Evolutionary conservation across 2,888 invertebrate species (phyloP), one percentile per base, ranked within the genome.

Genomic region (Lutraria lutraria): DNA sequence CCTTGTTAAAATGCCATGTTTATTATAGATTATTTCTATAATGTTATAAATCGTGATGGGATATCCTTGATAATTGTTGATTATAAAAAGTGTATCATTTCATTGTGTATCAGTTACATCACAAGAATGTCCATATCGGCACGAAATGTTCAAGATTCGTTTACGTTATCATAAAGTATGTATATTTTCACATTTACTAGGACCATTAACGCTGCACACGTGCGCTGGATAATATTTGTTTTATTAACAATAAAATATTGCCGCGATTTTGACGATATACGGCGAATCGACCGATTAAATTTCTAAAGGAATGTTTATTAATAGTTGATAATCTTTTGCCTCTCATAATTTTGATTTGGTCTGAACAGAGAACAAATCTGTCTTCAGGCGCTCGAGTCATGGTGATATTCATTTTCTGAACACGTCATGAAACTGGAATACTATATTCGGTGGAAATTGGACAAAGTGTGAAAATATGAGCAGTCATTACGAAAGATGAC

Each of bases 241-340:
- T 76, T 76, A 76, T 76, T 19, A 76, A 76, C 76, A 76, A 76
- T 76, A 76, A 76, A 72, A 34, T 31, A 76, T 34, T 76, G 10
- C 34, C 16, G 15, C 19, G 76, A 76, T 76, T 31, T 76, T 76
- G 34, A 34, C 34, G 76, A 76, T 76, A 76, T 76, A 76, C 76
- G 29, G 29, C 34, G 34, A 76, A 34, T 12, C 19, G 19, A 34
- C 34, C 34, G 19, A 31, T 76, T 16, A 76, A 31, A 34, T 76
- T 76, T 76, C 76, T 31, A 13, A 25, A 68, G 25, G 25, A n/a
- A 68, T 68, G n/a, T 68, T 68, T 68, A 68, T 68, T 68, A 25
- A 25, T 6, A 13, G 63, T 68, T 6, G 4, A 25, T 13, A 68
- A 68, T 68, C 0, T 8, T 56, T 15, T 56, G 56, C 56, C 19